Evolutionary conservation across 1,140 invertebrate genomes (phyloP).

Genomic region (Philopotamus ludificatus): DNA sequence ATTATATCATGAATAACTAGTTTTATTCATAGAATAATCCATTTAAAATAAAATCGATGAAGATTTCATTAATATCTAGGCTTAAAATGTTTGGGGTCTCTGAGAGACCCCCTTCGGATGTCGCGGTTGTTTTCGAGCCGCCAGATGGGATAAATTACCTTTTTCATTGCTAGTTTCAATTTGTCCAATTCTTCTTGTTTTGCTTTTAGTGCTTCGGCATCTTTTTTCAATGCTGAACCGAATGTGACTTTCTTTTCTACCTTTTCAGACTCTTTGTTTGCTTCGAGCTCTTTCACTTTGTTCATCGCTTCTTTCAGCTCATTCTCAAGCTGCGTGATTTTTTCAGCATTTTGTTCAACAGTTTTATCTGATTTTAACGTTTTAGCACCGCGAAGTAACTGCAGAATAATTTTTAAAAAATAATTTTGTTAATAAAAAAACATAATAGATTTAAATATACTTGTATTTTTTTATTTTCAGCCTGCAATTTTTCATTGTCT

Average conservation of each 20-base stretch:
- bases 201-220: constrained; percentile 56
- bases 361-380: constrained; percentile 55
- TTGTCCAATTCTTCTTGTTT: constrained; percentile 57
- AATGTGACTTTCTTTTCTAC: constrained; percentile 55
- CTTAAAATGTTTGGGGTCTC: too few species aligned
- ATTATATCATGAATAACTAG: too few species aligned
- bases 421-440: neutral
- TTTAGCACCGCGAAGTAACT: constrained; percentile 56
- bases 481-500: constrained; percentile 71
- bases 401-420: constrained; percentile 1
- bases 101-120: too few species aligned
- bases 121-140: too few species aligned
- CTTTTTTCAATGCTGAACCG: constrained; percentile 54
- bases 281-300: constrained; percentile 63
- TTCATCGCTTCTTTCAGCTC: constrained; percentile 61
- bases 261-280: constrained; percentile 55
- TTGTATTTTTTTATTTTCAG: constrained; percentile 70
- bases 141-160: constrained; percentile 45
- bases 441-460: constrained; percentile 36
- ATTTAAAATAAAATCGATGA: too few species aligned
- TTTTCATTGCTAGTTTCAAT: constrained; percentile 51
- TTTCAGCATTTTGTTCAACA: constrained; percentile 59
- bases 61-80: too few species aligned
- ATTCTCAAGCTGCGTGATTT: constrained; percentile 63
- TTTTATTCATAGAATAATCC: too few species aligned